Conservation (phyloP, 35 echinoderm and acorn worm genomes). For the Eucidaris tribuloides region DNA sequence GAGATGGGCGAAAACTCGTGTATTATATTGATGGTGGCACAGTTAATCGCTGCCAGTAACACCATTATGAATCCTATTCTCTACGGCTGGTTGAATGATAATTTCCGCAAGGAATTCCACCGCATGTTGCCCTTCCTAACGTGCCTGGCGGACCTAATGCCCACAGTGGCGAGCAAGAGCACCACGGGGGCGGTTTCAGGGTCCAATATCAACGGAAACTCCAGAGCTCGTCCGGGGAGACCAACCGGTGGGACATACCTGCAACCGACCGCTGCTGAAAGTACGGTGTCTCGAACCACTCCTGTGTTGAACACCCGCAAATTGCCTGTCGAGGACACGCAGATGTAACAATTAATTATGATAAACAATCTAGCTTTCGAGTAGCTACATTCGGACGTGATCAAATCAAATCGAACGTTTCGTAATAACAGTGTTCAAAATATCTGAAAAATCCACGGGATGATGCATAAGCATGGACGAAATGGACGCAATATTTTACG, state of each 20-base stretch:
- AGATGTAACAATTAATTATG: neutral
- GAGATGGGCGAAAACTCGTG: neutral
- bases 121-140: constrained; percentile 67
- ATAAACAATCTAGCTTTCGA: neutral
- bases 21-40: neutral
- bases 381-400: neutral
- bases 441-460: too few species aligned
- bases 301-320: constrained; percentile 7
- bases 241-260: constrained; percentile 64
- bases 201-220: constrained; percentile 3
- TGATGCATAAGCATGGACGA: too few species aligned
- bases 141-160: constrained; percentile 38
- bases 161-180: neutral
- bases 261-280: constrained; percentile 74
- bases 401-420: constrained; percentile 16
- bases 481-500: too few species aligned
- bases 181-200: neutral
- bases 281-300: constrained; percentile 16
- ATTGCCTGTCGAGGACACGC: neutral
- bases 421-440: constrained; percentile 13
- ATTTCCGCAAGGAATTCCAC: constrained; percentile 91
- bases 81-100: constrained; percentile 94
- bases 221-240: constrained; percentile 16
- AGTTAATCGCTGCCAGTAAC: constrained; percentile 47
- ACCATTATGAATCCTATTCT: constrained; percentile 71